Conservation (phyloP, 2,888 invertebrate species). For the Clusia tigrina region DNA sequence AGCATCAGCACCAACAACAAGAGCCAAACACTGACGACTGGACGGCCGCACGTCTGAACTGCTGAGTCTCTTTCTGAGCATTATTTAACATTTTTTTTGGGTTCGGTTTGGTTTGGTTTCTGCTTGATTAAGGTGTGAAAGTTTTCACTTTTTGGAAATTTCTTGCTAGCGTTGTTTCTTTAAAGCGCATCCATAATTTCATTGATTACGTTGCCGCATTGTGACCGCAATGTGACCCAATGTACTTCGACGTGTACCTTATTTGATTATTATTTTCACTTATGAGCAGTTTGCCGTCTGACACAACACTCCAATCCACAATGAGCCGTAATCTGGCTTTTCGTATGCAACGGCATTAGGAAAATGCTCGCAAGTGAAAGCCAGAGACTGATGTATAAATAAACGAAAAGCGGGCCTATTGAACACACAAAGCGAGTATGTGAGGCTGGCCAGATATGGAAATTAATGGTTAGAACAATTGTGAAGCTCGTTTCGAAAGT, state of each 20-base stretch:
- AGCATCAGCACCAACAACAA: too few relatives aligned
- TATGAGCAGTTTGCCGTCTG: too few relatives aligned
- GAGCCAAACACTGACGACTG: neutral
- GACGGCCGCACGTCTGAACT: neutral
- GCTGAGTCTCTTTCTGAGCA: neutral
- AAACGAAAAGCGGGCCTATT: too few relatives aligned
- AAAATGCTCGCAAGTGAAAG: too few relatives aligned
- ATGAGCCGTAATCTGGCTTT: too few relatives aligned
- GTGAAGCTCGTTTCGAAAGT: too few relatives aligned
- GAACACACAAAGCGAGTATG: too few relatives aligned
- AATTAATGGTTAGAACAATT: too few relatives aligned
- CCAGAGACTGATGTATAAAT: too few relatives aligned
- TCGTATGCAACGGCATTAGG: too few relatives aligned
- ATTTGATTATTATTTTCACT: neutral
- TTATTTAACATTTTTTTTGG: neutral
- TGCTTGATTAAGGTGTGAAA: conserved; percentile 17
- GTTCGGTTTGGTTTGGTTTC: conserved; percentile 1
- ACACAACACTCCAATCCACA: too few relatives aligned
- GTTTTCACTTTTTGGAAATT: conserved; percentile 25
- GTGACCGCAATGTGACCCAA: conserved; percentile 22
- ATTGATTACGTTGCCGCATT: neutral
- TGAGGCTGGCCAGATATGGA: too few relatives aligned
- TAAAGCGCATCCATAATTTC: conserved; percentile 8
- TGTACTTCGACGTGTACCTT: conserved; percentile 8
- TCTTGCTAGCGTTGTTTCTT: conserved; percentile 14